Evolutionary conservation across 2,113 vertebrate genomes (phyloP).

Genomic region (Dipodomys ordii): DNA sequence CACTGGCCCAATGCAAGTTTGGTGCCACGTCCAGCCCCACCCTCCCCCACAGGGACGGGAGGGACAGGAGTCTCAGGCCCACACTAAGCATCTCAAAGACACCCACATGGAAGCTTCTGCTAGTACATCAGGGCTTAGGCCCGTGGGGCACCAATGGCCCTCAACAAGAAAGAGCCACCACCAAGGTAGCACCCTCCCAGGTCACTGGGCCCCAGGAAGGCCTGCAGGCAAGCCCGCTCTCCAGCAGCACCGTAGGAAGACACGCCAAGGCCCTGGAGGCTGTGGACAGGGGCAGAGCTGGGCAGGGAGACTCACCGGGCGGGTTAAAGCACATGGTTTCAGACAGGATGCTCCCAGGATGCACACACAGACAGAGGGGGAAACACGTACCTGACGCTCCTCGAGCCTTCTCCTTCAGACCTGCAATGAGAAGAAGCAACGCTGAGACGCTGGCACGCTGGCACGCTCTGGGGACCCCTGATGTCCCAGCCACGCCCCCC

Average conservation of each 20-base stretch:
- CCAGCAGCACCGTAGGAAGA: neutral
- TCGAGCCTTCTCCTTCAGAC: conserved; percentile 88
- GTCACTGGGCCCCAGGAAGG: neutral
- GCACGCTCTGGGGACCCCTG: rapidly evolving
- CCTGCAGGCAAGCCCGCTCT: rapidly evolving
- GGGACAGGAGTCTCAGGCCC: neutral
- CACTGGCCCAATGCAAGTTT: neutral
- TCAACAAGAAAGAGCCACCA: neutral
- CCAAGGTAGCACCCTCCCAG: neutral
- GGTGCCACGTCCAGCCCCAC: neutral
- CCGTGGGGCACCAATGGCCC: neutral
- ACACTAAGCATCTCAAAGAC: neutral
- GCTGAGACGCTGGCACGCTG: conserved; percentile 24
- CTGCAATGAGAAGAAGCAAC: conserved; percentile 82
- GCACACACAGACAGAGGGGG: neutral
- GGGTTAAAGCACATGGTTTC: conserved; percentile 63
- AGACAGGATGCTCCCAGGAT: neutral
- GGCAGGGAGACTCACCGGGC: neutral
- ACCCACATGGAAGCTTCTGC: neutral
- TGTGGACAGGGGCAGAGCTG: neutral
- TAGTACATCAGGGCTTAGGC: neutral
- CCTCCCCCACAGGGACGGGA: rapidly evolving
- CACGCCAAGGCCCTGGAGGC: neutral
- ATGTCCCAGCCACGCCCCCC: neutral
- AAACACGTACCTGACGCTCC: conserved; percentile 88